Base-by-base conservation (phyloP, 1,140 invertebrate species). In the Pogonomyrmex californicus region DNA sequence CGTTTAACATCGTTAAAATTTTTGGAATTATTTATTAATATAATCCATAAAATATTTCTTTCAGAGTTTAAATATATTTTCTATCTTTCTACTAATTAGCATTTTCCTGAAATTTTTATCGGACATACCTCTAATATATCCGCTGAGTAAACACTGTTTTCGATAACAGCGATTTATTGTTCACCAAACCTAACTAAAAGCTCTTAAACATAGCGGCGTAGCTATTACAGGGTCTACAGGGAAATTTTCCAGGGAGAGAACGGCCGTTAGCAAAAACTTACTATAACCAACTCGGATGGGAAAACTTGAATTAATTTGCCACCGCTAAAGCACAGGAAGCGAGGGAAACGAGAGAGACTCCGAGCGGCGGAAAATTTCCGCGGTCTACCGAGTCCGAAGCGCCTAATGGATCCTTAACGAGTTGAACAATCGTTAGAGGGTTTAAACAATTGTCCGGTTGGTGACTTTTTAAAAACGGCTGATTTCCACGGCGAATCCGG, bases 351-450 rank as follows among this genome's bases (percentile, higher is more conserved):
- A 62, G 38, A 56, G 54, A 30, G 54, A 75, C n/a, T 85, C 47
- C 0, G 54, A 66, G 66, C 38, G 47, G 14, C 65, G 63, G 71
- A 90, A 92, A 91, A 90, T 88, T 93, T 92, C 86, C 70, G 85
- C 85, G 86, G 87, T 90, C 71, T 91, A 85, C 86, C 90, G 87
- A 89, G 90, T 87, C 91, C 91, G 83, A 47, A 88, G 65, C 66
- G 86, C 86, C 92, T 94, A 94, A 94, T 94, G 93, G 93, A 93
- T 94, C 92, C 93, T 94, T 94, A 94, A 94, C 93, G 93, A 94
- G 93, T 94, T 94, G 92, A 94, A 95, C 93, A 94, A 94, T 95
- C 93, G 93, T 95, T 93, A 93, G 44, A 93, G 92, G 94, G 92
- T 92, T 94, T 92, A 93, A 93, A 94, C 92, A 93, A 93, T 92